Evolutionary conservation across 2,113 vertebrate genomes (phyloP).

Genomic region (Dromiciops gliroides): DNA sequence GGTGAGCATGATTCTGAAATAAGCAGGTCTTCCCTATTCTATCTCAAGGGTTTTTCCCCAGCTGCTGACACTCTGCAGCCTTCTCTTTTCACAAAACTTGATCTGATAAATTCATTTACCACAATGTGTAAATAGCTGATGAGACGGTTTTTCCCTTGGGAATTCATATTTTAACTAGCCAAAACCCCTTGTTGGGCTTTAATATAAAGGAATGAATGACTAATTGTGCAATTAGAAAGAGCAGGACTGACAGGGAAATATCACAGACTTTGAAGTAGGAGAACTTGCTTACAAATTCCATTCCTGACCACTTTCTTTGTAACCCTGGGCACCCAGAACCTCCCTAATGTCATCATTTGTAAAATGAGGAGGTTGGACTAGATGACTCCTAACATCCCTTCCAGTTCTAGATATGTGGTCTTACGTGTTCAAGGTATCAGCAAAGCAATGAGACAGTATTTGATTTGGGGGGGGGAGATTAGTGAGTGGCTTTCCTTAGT

Average conservation of each 20-base stretch:
- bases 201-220: conserved; percentile 5
- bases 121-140: conserved; percentile 30
- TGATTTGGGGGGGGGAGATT: neutral
- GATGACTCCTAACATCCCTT: neutral
- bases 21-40: conserved; percentile 51
- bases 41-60: conserved; percentile 35
- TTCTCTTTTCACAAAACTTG: neutral
- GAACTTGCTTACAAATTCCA: neutral
- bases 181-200: conserved; percentile 24
- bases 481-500: neutral
- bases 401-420: neutral
- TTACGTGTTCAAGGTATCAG: neutral
- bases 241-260: neutral
- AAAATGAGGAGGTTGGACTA: neutral
- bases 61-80: neutral
- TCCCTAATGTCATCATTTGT: neutral
- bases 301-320: neutral
- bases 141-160: conserved; percentile 13
- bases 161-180: conserved; percentile 35
- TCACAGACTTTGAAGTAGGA: neutral
- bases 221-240: neutral
- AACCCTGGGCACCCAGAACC: neutral
- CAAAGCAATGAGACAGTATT: neutral
- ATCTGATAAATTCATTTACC: conserved; percentile 4
- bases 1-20: conserved; percentile 80